Evolutionary conservation across 1,140 invertebrate genomes (phyloP), one percentile per base, ranked within the genome.

Genomic region (Epicauta chinensis): DNA sequence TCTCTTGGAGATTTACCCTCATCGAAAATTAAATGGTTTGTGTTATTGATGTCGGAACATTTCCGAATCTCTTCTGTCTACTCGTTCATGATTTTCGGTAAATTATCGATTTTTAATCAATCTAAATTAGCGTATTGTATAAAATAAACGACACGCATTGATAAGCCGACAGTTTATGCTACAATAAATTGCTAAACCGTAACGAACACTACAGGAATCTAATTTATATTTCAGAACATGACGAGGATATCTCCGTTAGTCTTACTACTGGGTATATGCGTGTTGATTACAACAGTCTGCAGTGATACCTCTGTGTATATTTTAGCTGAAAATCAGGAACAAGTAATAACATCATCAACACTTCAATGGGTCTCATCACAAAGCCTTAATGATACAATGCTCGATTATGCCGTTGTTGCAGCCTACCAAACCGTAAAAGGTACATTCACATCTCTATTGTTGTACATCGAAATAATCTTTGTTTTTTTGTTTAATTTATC

Each of bases 321-420:
- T 16, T 41, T 69, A 5, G 67, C 70, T 3, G 60, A 56, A 51
- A 70, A 69, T 54, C 62, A 70, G 44, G 63, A 67, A 32, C 71
- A 73, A 55, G 61, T 65, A 4, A 53, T 75, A 2, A 73, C 73
- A 5, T 75, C 73, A 0, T 70, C 69, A 15, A 73, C 73, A 1
- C 53, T 75, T 5, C 59, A 66, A 51, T 75, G 73, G 73, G 55
- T 70, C 3, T 34, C 63, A 0, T 63, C 53, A 10, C 55, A 59
- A 16, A 55, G 59, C 2, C 46, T 53, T 5, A 52, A 65, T 13
- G 50, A 58, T 10, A 58, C 49, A 10, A 44, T 64, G 16, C 58
- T 69, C 6, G 59, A 68, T 13, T 59, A 72, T 45, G 69, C 68
- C 2, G 73, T 75, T 12, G 48, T 69, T 32, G 71, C 68, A 41